Percentiles rank a stretch among this genome's conserved stretches.
phyloP scores from a whole-genome alignment of 2,113 vertebrate species.

The Apteryx mantelli region DNA sequence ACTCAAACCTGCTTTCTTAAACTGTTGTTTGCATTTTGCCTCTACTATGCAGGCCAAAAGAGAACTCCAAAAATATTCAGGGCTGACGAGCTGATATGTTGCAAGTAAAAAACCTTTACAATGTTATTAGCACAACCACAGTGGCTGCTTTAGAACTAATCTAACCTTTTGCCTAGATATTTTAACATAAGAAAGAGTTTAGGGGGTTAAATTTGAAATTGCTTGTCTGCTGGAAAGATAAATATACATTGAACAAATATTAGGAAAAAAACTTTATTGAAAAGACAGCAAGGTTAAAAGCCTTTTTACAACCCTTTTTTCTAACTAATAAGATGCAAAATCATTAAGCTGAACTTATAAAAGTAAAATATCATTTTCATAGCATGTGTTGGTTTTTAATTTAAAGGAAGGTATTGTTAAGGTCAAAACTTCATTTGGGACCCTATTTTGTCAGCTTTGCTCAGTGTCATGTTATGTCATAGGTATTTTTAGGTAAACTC shows the following conservation, averaged over 20 bases:
- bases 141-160: neutral
- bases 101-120: neutral
- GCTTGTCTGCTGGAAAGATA: neutral
- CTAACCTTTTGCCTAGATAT: neutral
- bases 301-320: neutral
- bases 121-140: neutral
- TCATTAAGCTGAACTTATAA: neutral
- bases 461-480: neutral
- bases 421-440: neutral
- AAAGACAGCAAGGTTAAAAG: neutral
- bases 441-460: neutral
- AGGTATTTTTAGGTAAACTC: neutral
- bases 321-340: neutral
- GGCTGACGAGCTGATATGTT: neutral
- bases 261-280: neutral
- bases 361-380: neutral
- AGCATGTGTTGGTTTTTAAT: neutral
- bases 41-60: fast-evolving
- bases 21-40: neutral
- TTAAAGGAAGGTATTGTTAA: neutral
- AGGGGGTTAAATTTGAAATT: neutral
- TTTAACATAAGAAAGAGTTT: neutral
- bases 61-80: neutral
- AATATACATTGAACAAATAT: neutral
- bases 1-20: neutral